phyloP scores from a whole-genome alignment of 2,113 vertebrate genomes.

The Sigmodon hispidus region DNA sequence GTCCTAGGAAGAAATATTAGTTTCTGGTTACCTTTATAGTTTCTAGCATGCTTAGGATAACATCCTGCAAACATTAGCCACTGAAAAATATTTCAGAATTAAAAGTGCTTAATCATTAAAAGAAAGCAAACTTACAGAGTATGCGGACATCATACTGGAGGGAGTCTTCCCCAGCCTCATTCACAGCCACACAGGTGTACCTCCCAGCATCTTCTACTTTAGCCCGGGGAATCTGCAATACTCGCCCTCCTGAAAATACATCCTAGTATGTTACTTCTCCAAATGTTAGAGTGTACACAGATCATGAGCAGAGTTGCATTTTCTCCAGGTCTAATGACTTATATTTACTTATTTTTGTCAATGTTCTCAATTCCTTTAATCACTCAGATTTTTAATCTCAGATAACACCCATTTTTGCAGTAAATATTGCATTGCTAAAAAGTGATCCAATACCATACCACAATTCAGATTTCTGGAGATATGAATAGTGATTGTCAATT shows the following conservation, averaged over 20 bases:
- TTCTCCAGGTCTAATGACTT: background rate
- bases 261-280: background rate
- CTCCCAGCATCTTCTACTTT: constrained; percentile 91
- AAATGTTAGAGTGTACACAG: background rate
- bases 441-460: background rate
- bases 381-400: background rate
- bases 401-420: background rate
- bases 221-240: constrained; percentile 92
- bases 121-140: constrained; percentile 88
- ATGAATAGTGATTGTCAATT: background rate
- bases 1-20: background rate
- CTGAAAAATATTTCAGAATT: background rate
- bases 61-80: constrained; percentile 47
- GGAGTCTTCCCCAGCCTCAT: constrained; percentile 97
- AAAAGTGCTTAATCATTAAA: constrained; percentile 16
- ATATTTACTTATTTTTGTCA: background rate
- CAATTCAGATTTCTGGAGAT: background rate
- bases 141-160: constrained; percentile 94
- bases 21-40: constrained; percentile 44
- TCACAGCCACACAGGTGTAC: constrained; percentile 94
- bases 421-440: background rate
- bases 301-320: background rate
- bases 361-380: background rate
- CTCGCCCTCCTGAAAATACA: constrained; percentile 89
- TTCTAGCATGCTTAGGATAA: constrained; percentile 19